Evolutionary conservation across 1,140 invertebrate species (phyloP), one percentile per base, ranked within the genome.

Genomic region (Pemphigus obesinymphae): DNA sequence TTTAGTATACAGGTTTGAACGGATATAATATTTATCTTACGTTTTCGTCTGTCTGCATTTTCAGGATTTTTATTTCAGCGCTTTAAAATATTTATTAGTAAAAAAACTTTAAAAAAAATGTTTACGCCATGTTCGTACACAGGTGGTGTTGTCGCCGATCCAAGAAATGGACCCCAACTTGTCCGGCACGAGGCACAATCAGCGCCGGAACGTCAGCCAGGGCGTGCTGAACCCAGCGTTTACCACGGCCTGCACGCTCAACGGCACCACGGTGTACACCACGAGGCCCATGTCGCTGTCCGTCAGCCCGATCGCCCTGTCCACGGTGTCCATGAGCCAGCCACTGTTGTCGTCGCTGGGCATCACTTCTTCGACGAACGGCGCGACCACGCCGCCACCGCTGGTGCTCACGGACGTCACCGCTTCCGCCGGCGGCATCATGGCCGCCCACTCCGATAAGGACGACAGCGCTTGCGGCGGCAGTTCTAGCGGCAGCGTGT

Each of bases 61-160:
- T n/a, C n/a, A n/a, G n/a, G n/a, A n/a, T n/a, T n/a, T n/a, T n/a
- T n/a, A n/a, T n/a, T n/a, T n/a, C n/a, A n/a, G n/a, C n/a, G n/a
- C n/a, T n/a, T n/a, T n/a, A n/a, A n/a, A n/a, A n/a, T n/a, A n/a
- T n/a, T n/a, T n/a, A n/a, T n/a, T n/a, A n/a, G n/a, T n/a, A n/a
- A n/a, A n/a, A n/a, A n/a, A n/a, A n/a, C n/a, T n/a, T n/a, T n/a
- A n/a, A n/a, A n/a, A n/a, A n/a, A n/a, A n/a, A n/a, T n/a, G n/a
- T n/a, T n/a, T n/a, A n/a, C n/a, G n/a, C n/a, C n/a, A n/a, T n/a
- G n/a, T n/a, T 4, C 43, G 63, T 40, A 63, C 84, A 37, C 92
- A 93, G 85, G 93, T 94, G 23, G 90, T 94, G 2, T 87, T 95
- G 29, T 94, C 93, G 3, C 93, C 93, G 1, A 95, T 95, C 82